Conservation (phyloP, 1,140 invertebrate genomes). For the Hermatobates lingyangjiaoensis region DNA sequence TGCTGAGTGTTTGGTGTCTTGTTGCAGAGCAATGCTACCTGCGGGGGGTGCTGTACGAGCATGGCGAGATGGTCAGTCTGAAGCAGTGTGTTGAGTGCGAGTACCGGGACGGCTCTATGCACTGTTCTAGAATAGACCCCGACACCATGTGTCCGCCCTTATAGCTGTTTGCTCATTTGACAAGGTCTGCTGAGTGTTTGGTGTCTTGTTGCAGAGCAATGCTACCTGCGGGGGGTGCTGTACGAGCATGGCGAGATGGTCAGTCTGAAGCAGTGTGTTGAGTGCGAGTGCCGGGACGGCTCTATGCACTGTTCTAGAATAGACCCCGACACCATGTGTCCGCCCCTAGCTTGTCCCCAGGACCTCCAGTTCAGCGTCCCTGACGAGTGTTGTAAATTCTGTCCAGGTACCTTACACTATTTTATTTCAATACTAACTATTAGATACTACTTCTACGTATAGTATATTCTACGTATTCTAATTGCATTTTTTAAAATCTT, state of each 20-base stretch:
- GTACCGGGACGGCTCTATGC: constrained; percentile 60
- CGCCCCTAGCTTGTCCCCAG: constrained; percentile 54
- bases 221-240: constrained; percentile 48
- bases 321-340: constrained; percentile 54
- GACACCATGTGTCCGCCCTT: constrained; percentile 56
- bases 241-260: constrained; percentile 68
- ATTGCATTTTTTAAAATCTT: too few relatives aligned
- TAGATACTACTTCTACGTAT: background rate
- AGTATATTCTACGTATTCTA: too few relatives aligned
- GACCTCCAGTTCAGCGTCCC: constrained; percentile 58
- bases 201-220: constrained; percentile 46
- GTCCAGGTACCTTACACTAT: constrained; percentile 42
- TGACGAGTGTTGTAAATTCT: constrained; percentile 78
- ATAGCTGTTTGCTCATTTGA: too few relatives aligned
- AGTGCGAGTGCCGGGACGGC: constrained; percentile 59
- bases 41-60: constrained; percentile 56
- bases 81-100: constrained; percentile 53
- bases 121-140: constrained; percentile 51
- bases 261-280: constrained; percentile 47
- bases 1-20: too few relatives aligned
- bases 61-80: constrained; percentile 53
- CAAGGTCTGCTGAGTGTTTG: too few relatives aligned
- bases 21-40: constrained; percentile 59
- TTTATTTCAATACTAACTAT: background rate
- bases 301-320: constrained; percentile 55